These are phyloP conservation scores for Callinectes sapidus DNA, from an alignment of 2,888 invertebrate genomes.

Conservation along the genomic window DNA sequence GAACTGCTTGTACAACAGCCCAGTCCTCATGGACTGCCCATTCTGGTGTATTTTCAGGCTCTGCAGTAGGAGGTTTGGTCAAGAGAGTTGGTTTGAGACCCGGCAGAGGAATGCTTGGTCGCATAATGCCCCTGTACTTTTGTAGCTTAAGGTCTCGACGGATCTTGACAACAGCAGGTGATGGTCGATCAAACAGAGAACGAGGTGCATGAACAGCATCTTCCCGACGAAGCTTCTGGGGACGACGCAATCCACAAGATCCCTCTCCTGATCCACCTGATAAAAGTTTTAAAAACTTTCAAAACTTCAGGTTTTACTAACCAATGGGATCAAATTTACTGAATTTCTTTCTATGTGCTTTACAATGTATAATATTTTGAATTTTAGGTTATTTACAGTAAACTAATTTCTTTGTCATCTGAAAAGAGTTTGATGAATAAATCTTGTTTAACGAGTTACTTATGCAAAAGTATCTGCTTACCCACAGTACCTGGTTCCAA, in stretches of 20 bases:
- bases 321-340: not conserved
- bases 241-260: slow-evolving; percentile 50
- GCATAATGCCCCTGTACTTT: slow-evolving; percentile 65
- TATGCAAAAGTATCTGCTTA: slow-evolving; percentile 27
- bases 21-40: slow-evolving; percentile 95
- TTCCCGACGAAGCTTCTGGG: slow-evolving; percentile 68
- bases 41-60: slow-evolving; percentile 84
- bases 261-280: slow-evolving; percentile 57
- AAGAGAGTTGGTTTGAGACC: slow-evolving; percentile 74
- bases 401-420: not conserved
- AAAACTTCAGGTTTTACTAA: not conserved
- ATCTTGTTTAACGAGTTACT: not conserved
- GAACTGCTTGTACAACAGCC: slow-evolving; percentile 84
- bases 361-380: not conserved
- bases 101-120: slow-evolving; percentile 71
- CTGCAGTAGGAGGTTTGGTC: slow-evolving; percentile 75
- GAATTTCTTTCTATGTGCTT: not conserved
- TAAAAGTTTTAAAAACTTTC: not conserved
- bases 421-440: not conserved
- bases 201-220: slow-evolving; percentile 86
- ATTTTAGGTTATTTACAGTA: not conserved
- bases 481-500: slow-evolving; percentile 79
- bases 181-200: slow-evolving; percentile 88
- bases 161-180: slow-evolving; percentile 85
- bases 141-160: slow-evolving; percentile 80